A percentile compares a stretch with the other conserved stretches of the same genome.
Conservation (phyloP, 2,888 invertebrate genomes). For the Cinara cedri region DNA sequence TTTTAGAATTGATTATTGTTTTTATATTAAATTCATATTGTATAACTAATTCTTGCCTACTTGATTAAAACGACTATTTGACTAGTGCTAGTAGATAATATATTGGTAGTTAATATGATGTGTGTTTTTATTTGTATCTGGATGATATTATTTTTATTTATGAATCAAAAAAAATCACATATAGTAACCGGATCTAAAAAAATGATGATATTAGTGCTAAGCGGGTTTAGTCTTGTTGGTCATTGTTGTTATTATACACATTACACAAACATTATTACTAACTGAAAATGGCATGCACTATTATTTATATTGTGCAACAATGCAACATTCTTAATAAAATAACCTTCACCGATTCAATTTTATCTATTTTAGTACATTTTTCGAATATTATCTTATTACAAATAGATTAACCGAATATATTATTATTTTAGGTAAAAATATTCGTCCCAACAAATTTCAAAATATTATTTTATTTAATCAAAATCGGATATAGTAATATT, state of each 20-base stretch:
- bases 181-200: constrained; percentile 46
- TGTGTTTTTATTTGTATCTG: constrained; percentile 20
- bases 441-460: neutral
- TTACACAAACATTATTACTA: constrained; percentile 44
- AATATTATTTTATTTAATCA: neutral
- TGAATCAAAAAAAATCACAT: neutral
- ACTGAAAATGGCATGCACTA: constrained; percentile 10
- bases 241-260: constrained; percentile 40
- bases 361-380: neutral
- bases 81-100: too few relatives aligned
- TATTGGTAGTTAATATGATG: neutral
- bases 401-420: neutral
- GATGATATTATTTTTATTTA: constrained; percentile 25
- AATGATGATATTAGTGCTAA: constrained; percentile 30
- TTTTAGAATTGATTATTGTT: neutral
- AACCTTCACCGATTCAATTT: constrained; percentile 34
- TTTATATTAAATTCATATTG: neutral
- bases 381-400: constrained; percentile 3
- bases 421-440: neutral
- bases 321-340: constrained; percentile 21
- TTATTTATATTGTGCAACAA: constrained; percentile 38
- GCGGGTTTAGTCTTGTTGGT: constrained; percentile 6
- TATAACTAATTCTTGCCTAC: too few relatives aligned
- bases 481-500: neutral
- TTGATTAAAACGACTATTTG: neutral